Conservation (phyloP, 92 coral and sea anemone species). For the Meandrina meandrites region DNA sequence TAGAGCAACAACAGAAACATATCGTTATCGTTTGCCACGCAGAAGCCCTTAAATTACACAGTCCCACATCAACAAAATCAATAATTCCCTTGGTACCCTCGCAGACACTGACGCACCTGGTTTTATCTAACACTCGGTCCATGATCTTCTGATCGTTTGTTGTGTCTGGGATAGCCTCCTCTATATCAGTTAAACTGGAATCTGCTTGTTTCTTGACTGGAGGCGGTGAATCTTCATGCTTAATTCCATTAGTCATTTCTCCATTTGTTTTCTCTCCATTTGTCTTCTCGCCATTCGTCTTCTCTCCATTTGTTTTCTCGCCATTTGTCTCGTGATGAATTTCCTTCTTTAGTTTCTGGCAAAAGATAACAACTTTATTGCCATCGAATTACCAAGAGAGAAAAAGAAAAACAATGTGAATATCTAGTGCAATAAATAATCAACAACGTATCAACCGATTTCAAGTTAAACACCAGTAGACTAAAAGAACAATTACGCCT, state of each 20-base stretch:
- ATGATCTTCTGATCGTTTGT: slow-evolving; percentile 77
- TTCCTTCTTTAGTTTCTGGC: slow-evolving; percentile 56
- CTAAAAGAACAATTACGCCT: too few species aligned
- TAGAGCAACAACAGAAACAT: background rate
- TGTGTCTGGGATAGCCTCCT: slow-evolving; percentile 84
- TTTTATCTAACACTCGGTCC: slow-evolving; percentile 83
- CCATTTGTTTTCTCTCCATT: slow-evolving; percentile 56
- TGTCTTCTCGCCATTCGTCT: slow-evolving; percentile 46
- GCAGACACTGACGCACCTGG: slow-evolving; percentile 53
- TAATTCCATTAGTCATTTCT: slow-evolving; percentile 61
- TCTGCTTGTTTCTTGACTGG: slow-evolving; percentile 69
- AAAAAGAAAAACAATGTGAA: background rate
- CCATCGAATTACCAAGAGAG: background rate
- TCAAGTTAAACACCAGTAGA: background rate
- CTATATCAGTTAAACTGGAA: slow-evolving; percentile 75
- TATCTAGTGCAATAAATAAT: background rate
- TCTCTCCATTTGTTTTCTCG: slow-evolving; percentile 56
- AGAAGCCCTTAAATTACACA: background rate
- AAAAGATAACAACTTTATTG: background rate
- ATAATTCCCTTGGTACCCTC: background rate
- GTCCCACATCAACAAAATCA: background rate
- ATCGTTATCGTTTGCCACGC: background rate
- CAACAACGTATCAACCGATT: background rate
- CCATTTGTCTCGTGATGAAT: slow-evolving; percentile 19
- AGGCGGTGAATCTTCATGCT: slow-evolving; percentile 76